Evolutionary conservation across 2,113 vertebrate genomes (phyloP).

Genomic region (Urocynchramus pylzowi): DNA sequence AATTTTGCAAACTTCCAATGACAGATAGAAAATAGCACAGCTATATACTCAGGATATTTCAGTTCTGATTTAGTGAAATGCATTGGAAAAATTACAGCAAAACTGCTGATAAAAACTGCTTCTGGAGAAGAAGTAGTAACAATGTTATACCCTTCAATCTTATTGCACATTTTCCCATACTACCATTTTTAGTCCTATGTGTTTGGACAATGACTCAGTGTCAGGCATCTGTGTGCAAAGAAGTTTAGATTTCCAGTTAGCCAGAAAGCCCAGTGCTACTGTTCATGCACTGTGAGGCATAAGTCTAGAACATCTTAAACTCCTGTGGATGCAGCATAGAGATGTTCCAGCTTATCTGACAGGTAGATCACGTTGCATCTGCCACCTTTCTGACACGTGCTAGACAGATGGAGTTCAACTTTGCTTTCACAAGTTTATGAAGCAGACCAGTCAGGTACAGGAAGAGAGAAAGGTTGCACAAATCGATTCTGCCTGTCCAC

Average conservation of each 20-base stretch:
- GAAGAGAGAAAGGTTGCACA: neutral
- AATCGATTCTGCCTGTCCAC: neutral
- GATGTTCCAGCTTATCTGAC: neutral
- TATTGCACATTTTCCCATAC: neutral
- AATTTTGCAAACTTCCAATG: neutral
- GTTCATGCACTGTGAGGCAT: accelerated
- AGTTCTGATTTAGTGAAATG: neutral
- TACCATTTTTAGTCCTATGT: neutral
- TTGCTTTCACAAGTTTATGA: neutral
- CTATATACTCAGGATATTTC: neutral
- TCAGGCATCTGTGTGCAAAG: neutral
- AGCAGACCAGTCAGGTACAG: neutral
- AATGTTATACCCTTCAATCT: neutral
- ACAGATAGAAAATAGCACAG: neutral
- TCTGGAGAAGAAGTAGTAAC: neutral
- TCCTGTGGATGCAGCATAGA: accelerated
- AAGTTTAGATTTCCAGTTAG: neutral
- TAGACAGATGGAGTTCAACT: neutral
- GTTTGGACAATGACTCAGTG: neutral
- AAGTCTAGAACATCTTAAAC: neutral
- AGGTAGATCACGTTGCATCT: accelerated
- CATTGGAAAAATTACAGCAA: neutral
- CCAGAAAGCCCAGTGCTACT: neutral
- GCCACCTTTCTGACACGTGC: neutral
- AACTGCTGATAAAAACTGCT: neutral